A percentile compares a stretch with the other conserved stretches of the same genome.
These are phyloP conservation scores for Styela clava DNA, from an alignment of 23 tunicate genomes.

Conservation along the genomic window DNA sequence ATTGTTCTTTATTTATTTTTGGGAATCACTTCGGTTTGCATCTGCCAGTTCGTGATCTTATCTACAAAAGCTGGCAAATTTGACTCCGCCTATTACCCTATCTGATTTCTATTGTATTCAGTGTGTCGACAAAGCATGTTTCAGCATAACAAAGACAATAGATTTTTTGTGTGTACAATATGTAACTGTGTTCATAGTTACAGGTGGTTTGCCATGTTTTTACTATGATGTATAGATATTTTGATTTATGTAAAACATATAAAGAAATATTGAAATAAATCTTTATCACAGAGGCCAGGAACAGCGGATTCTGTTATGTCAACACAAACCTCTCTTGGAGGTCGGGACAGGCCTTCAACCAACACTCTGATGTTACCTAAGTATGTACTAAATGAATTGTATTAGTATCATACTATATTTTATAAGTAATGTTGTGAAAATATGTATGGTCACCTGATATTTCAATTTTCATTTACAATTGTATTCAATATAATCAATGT, in stretches of 20 bases:
- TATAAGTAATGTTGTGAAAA: not conserved
- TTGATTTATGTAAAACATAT: not conserved
- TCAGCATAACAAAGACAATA: not conserved
- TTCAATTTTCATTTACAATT: no score
- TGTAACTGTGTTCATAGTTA: not conserved
- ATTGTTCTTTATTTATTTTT: not conserved
- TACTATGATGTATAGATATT: not conserved
- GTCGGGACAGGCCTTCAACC: conserved; percentile 79
- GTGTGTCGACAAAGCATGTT: not conserved
- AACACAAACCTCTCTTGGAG: conserved; percentile 67
- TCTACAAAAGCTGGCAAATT: not conserved
- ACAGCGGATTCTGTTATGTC: conserved; percentile 98
- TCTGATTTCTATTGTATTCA: not conserved
- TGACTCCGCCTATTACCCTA: not conserved
- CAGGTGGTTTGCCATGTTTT: not conserved
- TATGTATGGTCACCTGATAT: no score
- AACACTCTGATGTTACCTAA: conserved; percentile 72
- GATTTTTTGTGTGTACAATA: not conserved
- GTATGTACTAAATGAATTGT: conserved; percentile 32
- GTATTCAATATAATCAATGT: not conserved
- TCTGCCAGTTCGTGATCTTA: not conserved
- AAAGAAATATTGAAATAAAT: not conserved
- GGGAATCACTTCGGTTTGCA: not conserved
- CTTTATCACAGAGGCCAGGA: conserved; percentile 64
- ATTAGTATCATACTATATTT: not conserved